Percentiles rank a stretch among this genome's conserved stretches.
phyloP scores from a whole-genome alignment of 2,113 vertebrate genomes.

The Diadophis punctatus region DNA sequence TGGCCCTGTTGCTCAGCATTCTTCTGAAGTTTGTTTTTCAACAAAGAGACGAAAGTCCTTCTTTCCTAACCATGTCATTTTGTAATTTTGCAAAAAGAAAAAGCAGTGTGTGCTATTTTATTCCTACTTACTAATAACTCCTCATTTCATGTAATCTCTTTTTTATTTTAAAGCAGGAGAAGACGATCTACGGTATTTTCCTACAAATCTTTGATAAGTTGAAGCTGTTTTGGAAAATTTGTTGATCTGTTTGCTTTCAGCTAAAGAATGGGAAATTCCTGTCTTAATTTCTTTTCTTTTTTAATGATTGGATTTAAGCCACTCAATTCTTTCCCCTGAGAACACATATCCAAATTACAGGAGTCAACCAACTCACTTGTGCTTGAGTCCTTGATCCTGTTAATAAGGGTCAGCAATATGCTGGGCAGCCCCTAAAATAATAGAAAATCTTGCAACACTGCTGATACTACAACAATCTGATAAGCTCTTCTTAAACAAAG shows the following conservation, averaged over 20 bases:
- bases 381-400: not conserved
- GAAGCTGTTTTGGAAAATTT: not conserved
- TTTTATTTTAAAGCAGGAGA: not conserved
- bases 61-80: not conserved
- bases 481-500: not conserved
- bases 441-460: not conserved
- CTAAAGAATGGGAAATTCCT: not conserved
- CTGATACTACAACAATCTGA: not conserved
- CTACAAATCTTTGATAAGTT: not conserved
- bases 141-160: not conserved
- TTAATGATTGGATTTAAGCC: not conserved
- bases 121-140: not conserved
- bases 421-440: not conserved
- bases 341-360: not conserved
- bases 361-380: not conserved
- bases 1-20: not conserved
- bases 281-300: not conserved
- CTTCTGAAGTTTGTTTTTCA: not conserved
- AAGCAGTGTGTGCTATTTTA: not conserved
- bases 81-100: not conserved
- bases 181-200: not conserved
- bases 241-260: not conserved
- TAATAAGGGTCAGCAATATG: not conserved
- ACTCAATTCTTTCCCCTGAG: not conserved
- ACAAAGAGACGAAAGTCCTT: not conserved